Base-by-base conservation (phyloP, 23 tunicate species). In the Botrylloides violaceus region DNA sequence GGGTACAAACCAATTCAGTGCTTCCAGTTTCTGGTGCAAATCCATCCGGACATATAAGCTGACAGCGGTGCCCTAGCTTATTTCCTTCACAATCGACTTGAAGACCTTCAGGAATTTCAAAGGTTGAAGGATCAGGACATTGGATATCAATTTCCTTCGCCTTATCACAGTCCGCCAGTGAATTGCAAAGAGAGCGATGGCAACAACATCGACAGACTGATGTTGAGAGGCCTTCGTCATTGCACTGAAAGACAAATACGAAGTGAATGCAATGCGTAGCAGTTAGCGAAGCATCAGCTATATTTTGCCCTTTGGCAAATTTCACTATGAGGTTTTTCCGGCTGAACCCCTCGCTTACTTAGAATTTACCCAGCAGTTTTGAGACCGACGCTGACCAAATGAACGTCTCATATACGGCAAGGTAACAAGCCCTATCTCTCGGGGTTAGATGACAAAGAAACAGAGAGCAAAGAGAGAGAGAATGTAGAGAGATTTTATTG, bases 131-230 rank as follows among this genome's bases (percentile, higher is more conserved):
- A 35, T 83, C 82, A n/a, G 79, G 77, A 58, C 97, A 90, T 29
- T 19, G 29, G 70, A 90, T 76, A 75, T 83, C 97, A 34, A 75
- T 73, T 66, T 27, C 49, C 31, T 80, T 77, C 49, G 74, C 85
- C 32, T 50, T 72, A 6, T 64, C 62, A 49, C 97, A 90, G 48
- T 83, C 83, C 4, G 77, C 97, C 4, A 66, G 76, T 9, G 58
- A 63, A 75, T 90, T 90, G 53, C 97, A 90, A 59, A 70, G 70
- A 1, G 81, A 59, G 2, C 72, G 71, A 72, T 76, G 82, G 75
- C 97, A 90, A 53, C 97, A 90, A 73, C 97, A 90, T 70, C 97
- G 78, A 73, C 97, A 90, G 27, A 90, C 97, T 2, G 97, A 90
- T 30, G 49, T 37, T 0, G 50, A 50, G 3, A 66, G 71, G 0